These are phyloP conservation scores for Apamea crenata DNA, from an alignment of 2,888 invertebrate genomes.

Conservation along the genomic window DNA sequence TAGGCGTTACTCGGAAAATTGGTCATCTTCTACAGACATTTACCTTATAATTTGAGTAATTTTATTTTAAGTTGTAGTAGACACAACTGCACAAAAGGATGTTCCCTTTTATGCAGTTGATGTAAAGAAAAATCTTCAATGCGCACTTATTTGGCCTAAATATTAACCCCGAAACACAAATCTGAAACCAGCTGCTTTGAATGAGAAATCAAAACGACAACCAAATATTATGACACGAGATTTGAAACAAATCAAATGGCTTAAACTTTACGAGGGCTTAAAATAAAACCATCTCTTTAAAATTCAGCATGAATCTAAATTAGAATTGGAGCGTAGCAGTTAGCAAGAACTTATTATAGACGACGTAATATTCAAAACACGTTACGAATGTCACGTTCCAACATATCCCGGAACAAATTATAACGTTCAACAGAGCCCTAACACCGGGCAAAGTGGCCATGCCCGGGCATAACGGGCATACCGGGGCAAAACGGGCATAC, in stretches of 20 bases:
- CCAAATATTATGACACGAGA: conserved; percentile 4
- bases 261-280: conserved; percentile 7
- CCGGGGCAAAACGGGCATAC: conserved; percentile 21
- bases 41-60: background rate
- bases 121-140: background rate
- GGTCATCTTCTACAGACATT: background rate
- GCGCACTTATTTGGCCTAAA: background rate
- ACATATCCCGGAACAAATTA: conserved; percentile 67
- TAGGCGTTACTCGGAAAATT: background rate
- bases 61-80: background rate
- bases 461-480: conserved; percentile 21
- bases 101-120: background rate
- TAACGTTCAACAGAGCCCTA: conserved; percentile 45
- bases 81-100: too few relatives aligned
- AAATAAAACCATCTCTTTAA: conserved; percentile 27
- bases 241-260: conserved; percentile 41
- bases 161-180: background rate
- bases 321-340: conserved; percentile 17
- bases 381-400: conserved; percentile 59
- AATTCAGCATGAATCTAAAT: conserved; percentile 53
- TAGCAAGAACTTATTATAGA: conserved; percentile 30
- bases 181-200: background rate
- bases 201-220: conserved; percentile 3
- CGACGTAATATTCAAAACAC: conserved; percentile 50
- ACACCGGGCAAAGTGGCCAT: conserved; percentile 27